Conservation (phyloP, 2,888 invertebrate species). For the Coronaproctus castanopsis region DNA sequence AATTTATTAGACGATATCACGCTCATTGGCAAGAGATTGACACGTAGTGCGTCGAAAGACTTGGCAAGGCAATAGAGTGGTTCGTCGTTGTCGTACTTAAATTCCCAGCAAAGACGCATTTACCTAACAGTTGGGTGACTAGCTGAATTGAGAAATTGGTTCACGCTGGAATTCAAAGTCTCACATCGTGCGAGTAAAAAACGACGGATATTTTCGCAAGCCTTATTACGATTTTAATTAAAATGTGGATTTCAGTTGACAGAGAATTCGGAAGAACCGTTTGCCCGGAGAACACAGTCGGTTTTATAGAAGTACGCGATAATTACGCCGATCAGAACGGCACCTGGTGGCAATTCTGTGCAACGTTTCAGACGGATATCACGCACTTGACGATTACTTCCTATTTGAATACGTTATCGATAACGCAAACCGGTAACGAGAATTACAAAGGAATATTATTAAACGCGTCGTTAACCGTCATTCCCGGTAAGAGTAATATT, state of each 20-base stretch:
- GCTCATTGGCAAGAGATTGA: too few species aligned
- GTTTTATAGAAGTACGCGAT: conserved; percentile 38
- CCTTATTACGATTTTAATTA: too few species aligned
- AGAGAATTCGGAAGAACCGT: conserved; percentile 11
- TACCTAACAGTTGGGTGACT: too few species aligned
- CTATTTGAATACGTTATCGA: conserved; percentile 40
- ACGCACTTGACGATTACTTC: conserved; percentile 40
- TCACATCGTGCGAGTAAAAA: too few species aligned
- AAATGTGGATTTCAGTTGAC: conserved; percentile 15
- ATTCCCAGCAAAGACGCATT: too few species aligned
- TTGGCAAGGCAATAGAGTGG: too few species aligned
- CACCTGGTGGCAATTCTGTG: conserved; percentile 45
- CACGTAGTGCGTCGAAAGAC: too few species aligned
- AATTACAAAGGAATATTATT: conserved; percentile 2
- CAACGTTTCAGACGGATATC: conserved; percentile 20
- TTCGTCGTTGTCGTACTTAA: too few species aligned
- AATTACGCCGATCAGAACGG: conserved; percentile 48
- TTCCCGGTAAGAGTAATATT: conserved; percentile 5
- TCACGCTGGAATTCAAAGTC: too few species aligned
- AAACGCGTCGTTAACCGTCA: conserved; percentile 9
- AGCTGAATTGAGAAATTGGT: too few species aligned
- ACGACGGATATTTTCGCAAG: too few species aligned
- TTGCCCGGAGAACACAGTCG: conserved; percentile 23
- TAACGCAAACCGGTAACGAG: conserved; percentile 15
- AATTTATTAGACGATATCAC: too few species aligned